Conservation (phyloP, 2,113 vertebrate genomes). For the Sprattus sprattus region DNA sequence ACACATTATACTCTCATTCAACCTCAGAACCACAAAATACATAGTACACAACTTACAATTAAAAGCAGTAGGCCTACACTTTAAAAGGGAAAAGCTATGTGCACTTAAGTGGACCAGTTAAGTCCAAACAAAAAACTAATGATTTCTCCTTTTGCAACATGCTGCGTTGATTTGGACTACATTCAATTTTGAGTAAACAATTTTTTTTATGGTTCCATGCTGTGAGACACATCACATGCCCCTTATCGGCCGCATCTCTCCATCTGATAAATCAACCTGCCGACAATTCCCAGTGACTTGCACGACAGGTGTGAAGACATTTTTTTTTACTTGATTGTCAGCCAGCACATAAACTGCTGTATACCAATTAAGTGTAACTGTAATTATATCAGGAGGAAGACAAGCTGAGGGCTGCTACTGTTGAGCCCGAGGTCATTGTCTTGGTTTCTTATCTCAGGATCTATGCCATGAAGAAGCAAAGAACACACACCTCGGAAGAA, state of each 20-base stretch:
- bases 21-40: no score
- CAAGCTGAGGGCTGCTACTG: background rate
- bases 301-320: background rate
- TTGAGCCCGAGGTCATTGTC: conserved; percentile 16
- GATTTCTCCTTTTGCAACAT: no score
- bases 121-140: no score
- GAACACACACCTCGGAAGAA: background rate
- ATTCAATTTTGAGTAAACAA: no score
- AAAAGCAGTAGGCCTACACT: no score
- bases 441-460: background rate
- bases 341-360: conserved; percentile 16
- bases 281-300: background rate
- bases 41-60: no score
- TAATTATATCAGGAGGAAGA: conserved; percentile 19
- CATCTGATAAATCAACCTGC: background rate
- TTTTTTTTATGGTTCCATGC: background rate
- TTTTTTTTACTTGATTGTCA: background rate
- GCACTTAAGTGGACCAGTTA: no score
- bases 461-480: background rate
- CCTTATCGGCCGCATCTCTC: background rate
- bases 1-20: no score
- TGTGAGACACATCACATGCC: background rate
- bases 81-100: no score
- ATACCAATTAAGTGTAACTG: conserved; percentile 24
- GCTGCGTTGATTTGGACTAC: no score